These are phyloP conservation scores for Hylia prasina DNA, from an alignment of 2,113 vertebrate species.

Conservation along the genomic window DNA sequence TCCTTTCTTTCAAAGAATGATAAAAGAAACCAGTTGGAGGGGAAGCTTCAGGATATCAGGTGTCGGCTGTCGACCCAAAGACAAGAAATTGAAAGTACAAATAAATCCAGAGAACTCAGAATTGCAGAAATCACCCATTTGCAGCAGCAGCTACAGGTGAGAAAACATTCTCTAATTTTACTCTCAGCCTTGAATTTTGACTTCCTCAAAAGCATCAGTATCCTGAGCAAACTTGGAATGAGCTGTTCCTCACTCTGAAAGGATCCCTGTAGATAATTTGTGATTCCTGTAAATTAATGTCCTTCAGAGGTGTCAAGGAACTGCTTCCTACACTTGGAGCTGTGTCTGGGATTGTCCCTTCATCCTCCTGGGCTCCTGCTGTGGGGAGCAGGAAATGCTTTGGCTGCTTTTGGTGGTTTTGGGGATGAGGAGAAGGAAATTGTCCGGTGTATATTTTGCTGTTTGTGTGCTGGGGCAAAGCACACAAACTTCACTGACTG, in stretches of 20 bases:
- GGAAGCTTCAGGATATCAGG: constrained; percentile 94
- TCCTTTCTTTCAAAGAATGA: constrained; percentile 78
- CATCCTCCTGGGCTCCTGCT: neutral
- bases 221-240: neutral
- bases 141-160: constrained; percentile 94
- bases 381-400: neutral
- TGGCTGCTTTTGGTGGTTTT: neutral
- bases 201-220: neutral
- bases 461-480: neutral
- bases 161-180: neutral
- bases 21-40: constrained; percentile 93
- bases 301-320: neutral
- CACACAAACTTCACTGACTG: neutral
- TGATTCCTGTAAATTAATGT: neutral
- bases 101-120: constrained; percentile 89
- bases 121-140: constrained; percentile 95
- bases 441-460: rapidly evolving
- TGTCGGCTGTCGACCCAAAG: constrained; percentile 89
- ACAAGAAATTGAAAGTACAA: constrained; percentile 94
- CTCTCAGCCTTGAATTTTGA: neutral
- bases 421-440: neutral
- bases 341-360: neutral
- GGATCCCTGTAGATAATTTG: neutral
- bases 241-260: neutral
- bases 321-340: neutral